Base-by-base conservation (phyloP, 1,140 invertebrate genomes). In the Drosophila varians region DNA sequence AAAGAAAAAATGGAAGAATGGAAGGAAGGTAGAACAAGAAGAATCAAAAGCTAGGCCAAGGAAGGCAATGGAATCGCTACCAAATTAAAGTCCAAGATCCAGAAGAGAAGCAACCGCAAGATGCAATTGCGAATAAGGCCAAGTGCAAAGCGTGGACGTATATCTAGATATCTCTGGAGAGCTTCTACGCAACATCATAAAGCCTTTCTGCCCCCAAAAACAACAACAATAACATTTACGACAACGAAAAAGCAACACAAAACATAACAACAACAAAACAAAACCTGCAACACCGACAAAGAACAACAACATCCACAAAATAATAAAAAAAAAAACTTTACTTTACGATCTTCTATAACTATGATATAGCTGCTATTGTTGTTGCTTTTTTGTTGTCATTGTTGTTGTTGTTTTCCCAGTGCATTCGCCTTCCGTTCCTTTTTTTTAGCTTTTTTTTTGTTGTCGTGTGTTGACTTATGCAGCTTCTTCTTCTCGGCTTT, bases 1-100 rank as follows among this genome's bases (percentile, higher is more conserved):
- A n/a, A n/a, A n/a, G n/a, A n/a, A n/a, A n/a, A n/a, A n/a, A n/a
- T n/a, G n/a, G 19, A 5, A 64, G 53, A n/a, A 14, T 2, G 12
- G 36, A 14, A 8, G 12, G 14, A 14, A 5, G 36, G 12, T 4
- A 12, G 36, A 11, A 52, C 31, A 38, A 61, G 54, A 36, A 47
- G 34, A 25, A 34, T 28, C 47, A 16, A 25, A 38, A 28, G 7
- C 52, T 61, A 58, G 75, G 80, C 79, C 79, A 84, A 62, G 54
- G 72, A 60, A 69, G 42, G 52, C 38, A 60, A 55, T 16, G 45
- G 23, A 47, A 47, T 55, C 14, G 14, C 38, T 18, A 9, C 14
- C 14, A 75, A 76, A 72, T 77, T 76, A 51, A 73, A 73, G 68
- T 61, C 75, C 74, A 78, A 80, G 77, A 80, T 80, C 77, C 76